phyloP scores from a whole-genome alignment of 2,797 vertebrate genomes.

The Heterohyrax brucei region DNA sequence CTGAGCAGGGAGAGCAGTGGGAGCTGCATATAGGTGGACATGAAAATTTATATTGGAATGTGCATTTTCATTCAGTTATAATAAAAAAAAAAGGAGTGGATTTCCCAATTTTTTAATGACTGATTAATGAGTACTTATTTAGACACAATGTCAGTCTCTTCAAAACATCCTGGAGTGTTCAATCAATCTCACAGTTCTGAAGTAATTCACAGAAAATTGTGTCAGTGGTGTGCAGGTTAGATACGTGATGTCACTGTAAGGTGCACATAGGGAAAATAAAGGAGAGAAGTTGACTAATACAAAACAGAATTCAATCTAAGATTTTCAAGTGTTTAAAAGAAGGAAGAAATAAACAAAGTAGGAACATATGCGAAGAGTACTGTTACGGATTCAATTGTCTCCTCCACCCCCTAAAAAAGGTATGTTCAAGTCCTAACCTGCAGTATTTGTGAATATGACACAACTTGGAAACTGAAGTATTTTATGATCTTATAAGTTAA shows the following conservation, averaged over 20 bases:
- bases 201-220: not conserved
- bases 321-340: not conserved
- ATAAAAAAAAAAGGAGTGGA: too few species aligned
- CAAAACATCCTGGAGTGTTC: not conserved
- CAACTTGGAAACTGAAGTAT: too few species aligned
- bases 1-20: too few species aligned
- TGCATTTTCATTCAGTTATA: too few species aligned
- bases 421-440: too few species aligned
- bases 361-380: not conserved
- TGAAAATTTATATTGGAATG: too few species aligned
- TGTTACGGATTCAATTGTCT: too few species aligned
- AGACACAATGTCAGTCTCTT: not conserved
- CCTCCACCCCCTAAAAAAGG: too few species aligned
- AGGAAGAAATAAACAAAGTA: not conserved
- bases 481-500: too few species aligned
- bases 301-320: slow-evolving; percentile 4
- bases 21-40: too few species aligned
- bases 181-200: not conserved
- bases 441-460: too few species aligned
- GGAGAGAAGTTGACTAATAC: not conserved
- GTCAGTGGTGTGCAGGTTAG: not conserved
- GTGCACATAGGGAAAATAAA: not conserved
- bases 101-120: not conserved
- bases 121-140: not conserved
- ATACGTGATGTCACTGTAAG: not conserved